Evolutionary conservation across 2,797 vertebrate genomes (phyloP).

Genomic region (Anabas testudineus): DNA sequence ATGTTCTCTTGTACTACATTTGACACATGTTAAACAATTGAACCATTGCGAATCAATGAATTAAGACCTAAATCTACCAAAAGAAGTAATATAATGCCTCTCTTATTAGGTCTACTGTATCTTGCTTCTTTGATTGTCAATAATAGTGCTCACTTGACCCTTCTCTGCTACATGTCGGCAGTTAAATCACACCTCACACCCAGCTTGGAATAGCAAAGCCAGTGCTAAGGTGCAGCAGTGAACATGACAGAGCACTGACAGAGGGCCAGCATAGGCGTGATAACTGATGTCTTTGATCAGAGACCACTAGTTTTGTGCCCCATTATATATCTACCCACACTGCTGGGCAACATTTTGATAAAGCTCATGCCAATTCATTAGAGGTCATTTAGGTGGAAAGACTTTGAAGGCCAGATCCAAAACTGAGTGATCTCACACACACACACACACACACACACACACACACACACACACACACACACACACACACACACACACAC

Average conservation of each 20-base stretch:
- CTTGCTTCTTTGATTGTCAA: slow-evolving; percentile 34
- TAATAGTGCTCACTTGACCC: slow-evolving; percentile 57
- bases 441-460: slow-evolving; percentile 27
- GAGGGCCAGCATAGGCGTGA: slow-evolving; percentile 4
- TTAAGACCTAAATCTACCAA: neutral
- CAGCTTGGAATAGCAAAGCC: slow-evolving; percentile 42
- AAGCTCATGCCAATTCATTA: slow-evolving; percentile 45
- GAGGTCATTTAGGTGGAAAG: slow-evolving; percentile 26
- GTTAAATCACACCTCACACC: slow-evolving; percentile 48
- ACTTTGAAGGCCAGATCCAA: slow-evolving; percentile 36
- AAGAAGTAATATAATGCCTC: neutral
- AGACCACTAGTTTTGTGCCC: slow-evolving; percentile 8
- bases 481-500: slow-evolving; percentile 27
- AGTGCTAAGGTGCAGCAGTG: slow-evolving; percentile 47
- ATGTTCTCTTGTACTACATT: neutral
- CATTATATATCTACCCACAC: slow-evolving; percentile 34
- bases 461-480: slow-evolving; percentile 25
- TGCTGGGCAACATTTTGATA: neutral
- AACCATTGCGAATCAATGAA: too few relatives aligned
- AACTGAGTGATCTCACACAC: slow-evolving; percentile 25
- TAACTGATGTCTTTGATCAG: slow-evolving; percentile 35
- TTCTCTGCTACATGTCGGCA: slow-evolving; percentile 69
- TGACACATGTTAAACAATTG: slow-evolving; percentile 11
- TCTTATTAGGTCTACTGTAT: slow-evolving; percentile 20
- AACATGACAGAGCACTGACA: slow-evolving; percentile 37